Evolutionary conservation across 1,140 invertebrate genomes (phyloP).

Genomic region (Homalodisca vitripennis): DNA sequence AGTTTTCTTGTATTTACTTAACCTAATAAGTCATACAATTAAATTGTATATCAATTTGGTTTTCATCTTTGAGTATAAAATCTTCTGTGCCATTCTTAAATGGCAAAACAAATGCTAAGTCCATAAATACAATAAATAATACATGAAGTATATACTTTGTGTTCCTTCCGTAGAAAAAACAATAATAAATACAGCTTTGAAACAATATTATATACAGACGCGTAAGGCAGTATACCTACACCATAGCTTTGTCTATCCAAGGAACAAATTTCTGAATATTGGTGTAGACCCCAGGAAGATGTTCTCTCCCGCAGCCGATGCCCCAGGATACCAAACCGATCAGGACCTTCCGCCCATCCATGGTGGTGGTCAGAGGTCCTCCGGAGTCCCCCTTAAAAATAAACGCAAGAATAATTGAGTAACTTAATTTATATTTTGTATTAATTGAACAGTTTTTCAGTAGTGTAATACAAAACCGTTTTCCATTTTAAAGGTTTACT

Average conservation of each 20-base stretch:
- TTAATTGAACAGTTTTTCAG: too few relatives aligned
- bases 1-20: too few relatives aligned
- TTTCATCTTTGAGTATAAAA: not conserved
- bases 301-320: conserved; percentile 85
- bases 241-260: conserved; percentile 86
- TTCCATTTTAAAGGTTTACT: too few relatives aligned
- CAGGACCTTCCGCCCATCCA: conserved; percentile 78
- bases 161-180: conserved; percentile 19
- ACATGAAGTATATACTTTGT: conserved; percentile 16
- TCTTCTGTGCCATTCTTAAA: not conserved
- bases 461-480: too few relatives aligned
- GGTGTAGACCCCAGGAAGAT: conserved; percentile 86
- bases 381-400: conserved; percentile 71
- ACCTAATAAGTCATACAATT: too few relatives aligned
- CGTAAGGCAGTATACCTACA: conserved; percentile 46
- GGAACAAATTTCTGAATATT: conserved; percentile 90
- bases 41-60: too few relatives aligned
- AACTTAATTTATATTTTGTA: too few relatives aligned
- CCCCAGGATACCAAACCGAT: conserved; percentile 91
- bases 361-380: conserved; percentile 75
- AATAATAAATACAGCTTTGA: not conserved
- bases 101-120: not conserved
- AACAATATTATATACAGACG: not conserved
- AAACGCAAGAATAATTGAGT: too few relatives aligned
- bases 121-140: conserved; percentile 14